Conservation (phyloP, 2,888 invertebrate genomes). For the Proisotoma minuta region DNA sequence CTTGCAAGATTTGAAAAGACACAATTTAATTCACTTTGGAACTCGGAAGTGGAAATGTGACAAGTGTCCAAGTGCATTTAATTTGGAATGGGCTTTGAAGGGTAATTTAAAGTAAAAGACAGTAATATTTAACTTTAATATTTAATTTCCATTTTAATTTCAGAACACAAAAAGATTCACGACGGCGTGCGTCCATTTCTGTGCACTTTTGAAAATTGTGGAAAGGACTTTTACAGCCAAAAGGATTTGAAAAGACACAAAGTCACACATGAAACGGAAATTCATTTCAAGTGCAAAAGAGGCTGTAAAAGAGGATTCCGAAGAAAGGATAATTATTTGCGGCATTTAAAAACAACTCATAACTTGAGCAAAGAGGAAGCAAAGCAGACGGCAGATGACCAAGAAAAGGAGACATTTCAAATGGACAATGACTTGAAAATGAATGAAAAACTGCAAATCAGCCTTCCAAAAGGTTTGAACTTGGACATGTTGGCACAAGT, state of each 20-base stretch:
- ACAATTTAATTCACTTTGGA: neutral
- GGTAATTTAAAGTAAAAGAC: too few species aligned
- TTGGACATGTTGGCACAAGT: too few species aligned
- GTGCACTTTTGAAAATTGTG: neutral
- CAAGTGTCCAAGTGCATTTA: neutral
- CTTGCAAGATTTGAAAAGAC: neutral
- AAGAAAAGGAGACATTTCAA: too few species aligned
- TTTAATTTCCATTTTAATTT: too few species aligned
- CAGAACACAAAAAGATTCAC: neutral
- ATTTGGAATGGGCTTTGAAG: neutral
- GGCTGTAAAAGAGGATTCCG: neutral
- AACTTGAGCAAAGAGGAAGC: neutral
- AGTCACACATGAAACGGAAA: neutral
- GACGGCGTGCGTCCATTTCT: neutral
- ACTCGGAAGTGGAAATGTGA: neutral
- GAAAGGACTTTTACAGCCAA: neutral
- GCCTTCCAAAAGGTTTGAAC: too few species aligned
- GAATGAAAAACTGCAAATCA: too few species aligned
- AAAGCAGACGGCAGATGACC: too few species aligned
- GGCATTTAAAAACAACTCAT: neutral
- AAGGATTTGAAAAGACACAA: neutral
- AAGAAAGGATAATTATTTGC: neutral
- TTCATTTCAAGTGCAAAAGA: neutral
- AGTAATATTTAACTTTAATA: too few species aligned
- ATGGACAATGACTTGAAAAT: too few species aligned